Conservation (phyloP, 2,888 invertebrate species). For the Chaetogeoica ovagalla region DNA sequence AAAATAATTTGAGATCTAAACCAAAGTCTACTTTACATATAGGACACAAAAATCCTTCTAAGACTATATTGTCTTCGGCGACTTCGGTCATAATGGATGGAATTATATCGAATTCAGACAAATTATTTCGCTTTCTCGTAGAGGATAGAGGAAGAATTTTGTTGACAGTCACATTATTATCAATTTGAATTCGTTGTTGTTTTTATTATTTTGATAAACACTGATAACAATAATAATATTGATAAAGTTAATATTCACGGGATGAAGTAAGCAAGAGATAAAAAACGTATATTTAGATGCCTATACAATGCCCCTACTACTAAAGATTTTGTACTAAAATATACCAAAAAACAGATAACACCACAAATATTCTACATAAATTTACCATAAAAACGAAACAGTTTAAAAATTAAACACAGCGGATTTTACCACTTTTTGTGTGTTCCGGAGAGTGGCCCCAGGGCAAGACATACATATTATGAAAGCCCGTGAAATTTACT, state of each 20-base stretch:
- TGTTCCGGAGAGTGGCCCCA: too few relatives aligned
- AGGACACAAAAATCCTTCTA: slow-evolving; percentile 94
- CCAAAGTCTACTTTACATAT: slow-evolving; percentile 90
- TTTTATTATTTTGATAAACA: neutral
- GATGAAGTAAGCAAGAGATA: too few relatives aligned
- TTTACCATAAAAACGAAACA: too few relatives aligned
- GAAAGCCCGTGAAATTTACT: too few relatives aligned
- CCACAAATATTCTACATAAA: too few relatives aligned
- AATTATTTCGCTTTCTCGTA: neutral
- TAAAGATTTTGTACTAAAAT: too few relatives aligned
- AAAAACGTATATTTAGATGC: too few relatives aligned
- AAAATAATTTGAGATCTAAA: slow-evolving; percentile 78
- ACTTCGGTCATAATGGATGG: slow-evolving; percentile 52
- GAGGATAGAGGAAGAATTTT: neutral
- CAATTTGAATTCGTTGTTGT: neutral
- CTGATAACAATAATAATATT: slow-evolving; percentile 7
- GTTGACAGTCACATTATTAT: neutral
- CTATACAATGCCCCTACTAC: too few relatives aligned
- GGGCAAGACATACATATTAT: too few relatives aligned
- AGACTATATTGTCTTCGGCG: slow-evolving; percentile 65
- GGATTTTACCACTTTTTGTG: too few relatives aligned
- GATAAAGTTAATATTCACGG: neutral
- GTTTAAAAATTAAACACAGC: too few relatives aligned
- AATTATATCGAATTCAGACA: neutral
- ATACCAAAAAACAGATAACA: too few relatives aligned